These are phyloP conservation scores for Sebastiscus tertius DNA, from an alignment of 2,797 vertebrate genomes.

Conservation along the genomic window DNA sequence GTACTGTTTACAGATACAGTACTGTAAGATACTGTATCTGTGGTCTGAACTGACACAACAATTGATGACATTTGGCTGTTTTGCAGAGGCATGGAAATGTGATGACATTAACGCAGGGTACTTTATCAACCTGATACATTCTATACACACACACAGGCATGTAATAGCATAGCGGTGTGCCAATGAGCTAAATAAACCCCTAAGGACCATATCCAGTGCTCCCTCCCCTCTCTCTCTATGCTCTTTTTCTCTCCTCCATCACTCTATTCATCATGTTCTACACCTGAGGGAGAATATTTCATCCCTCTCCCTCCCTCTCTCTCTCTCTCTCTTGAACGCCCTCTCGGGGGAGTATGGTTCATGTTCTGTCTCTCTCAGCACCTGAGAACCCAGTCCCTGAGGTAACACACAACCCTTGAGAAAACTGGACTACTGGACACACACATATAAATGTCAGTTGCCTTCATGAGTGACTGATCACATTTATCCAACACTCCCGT, in stretches of 20 bases:
- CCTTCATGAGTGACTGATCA: slow-evolving; percentile 34
- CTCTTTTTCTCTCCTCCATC: slow-evolving; percentile 18
- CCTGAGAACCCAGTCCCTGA: slow-evolving; percentile 62
- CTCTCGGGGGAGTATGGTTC: slow-evolving; percentile 25
- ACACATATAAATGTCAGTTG: not conserved
- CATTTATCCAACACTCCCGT: not conserved
- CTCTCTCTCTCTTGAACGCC: not conserved
- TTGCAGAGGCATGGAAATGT: slow-evolving; percentile 36
- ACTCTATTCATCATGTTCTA: slow-evolving; percentile 39
- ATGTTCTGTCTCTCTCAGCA: slow-evolving; percentile 52
- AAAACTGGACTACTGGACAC: slow-evolving; percentile 5
- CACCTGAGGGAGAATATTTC: slow-evolving; percentile 52
- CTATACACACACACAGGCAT: not conserved
- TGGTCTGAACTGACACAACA: not conserved
- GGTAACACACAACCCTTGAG: slow-evolving; percentile 33
- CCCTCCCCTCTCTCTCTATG: not conserved
- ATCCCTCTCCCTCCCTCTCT: slow-evolving; percentile 10
- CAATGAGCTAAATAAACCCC: slow-evolving; percentile 24
- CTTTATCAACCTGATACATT: slow-evolving; percentile 8
- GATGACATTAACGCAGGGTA: slow-evolving; percentile 20
- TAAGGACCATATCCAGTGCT: slow-evolving; percentile 19
- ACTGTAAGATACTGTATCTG: not conserved
- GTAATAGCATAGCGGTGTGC: slow-evolving; percentile 6
- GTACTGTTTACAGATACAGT: not conserved
- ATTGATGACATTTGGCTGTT: slow-evolving; percentile 24